Evolutionary conservation across 2,797 vertebrate genomes (phyloP).

Genomic region (Margarornis squamiger): DNA sequence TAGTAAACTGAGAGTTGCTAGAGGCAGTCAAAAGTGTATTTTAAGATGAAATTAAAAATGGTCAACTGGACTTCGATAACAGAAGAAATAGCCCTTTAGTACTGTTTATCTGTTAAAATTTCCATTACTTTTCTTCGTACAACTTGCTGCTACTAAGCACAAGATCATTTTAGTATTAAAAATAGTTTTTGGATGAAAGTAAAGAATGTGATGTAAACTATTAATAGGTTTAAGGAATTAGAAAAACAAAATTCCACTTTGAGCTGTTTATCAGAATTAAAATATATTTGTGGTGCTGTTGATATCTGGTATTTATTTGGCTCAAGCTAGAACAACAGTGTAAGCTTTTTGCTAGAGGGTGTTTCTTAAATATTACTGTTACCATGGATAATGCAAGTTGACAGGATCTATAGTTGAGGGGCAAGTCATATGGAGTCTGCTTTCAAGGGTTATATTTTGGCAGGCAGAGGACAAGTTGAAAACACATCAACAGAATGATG

Average conservation of each 20-base stretch:
- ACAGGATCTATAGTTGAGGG: conserved; percentile 60
- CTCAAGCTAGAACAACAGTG: not conserved
- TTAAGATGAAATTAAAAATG: not conserved
- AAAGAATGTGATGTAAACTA: not conserved
- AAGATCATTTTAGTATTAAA: not conserved
- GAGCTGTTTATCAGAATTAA: not conserved
- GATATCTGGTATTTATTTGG: conserved; percentile 28
- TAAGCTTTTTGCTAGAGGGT: conserved; percentile 46
- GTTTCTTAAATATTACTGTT: conserved; percentile 58
- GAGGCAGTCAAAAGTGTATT: not conserved
- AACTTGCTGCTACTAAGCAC: not conserved
- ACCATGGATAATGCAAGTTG: conserved; percentile 51
- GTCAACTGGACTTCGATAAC: not conserved
- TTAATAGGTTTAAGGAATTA: not conserved
- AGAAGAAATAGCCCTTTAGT: not conserved
- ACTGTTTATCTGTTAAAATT: not conserved
- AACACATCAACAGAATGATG: not conserved
- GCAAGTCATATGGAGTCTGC: conserved; percentile 28
- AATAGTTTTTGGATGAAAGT: not conserved
- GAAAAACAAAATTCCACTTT: not conserved
- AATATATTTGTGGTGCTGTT: not conserved
- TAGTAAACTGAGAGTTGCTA: not conserved
- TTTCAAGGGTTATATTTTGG: conserved; percentile 35
- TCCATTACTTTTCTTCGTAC: not conserved
- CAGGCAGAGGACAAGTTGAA: conserved; percentile 56